Percentiles rank a stretch among this genome's conserved stretches.
Conservation (phyloP, 2,113 vertebrate genomes). For the Gasterosteus aculeatus region DNA sequence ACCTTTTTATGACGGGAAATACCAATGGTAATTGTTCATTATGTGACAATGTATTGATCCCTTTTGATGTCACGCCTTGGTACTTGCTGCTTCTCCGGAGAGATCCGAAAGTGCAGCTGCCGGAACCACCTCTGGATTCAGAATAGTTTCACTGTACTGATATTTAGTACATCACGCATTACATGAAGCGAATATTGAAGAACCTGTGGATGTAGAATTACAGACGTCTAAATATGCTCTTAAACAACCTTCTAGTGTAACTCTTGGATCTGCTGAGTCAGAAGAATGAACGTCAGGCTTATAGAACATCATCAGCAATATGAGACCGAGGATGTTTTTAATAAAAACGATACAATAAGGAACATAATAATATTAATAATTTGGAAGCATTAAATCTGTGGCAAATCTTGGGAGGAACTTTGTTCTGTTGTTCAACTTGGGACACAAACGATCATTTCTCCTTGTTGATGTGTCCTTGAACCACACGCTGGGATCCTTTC, state of each 20-base stretch:
- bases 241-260: conserved; percentile 26
- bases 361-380: conserved; percentile 51
- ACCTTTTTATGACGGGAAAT: neutral
- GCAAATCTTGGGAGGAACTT: conserved; percentile 20
- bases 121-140: neutral
- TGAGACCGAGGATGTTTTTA: conserved; percentile 56
- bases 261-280: conserved; percentile 52
- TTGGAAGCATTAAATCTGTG: conserved; percentile 24
- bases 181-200: conserved; percentile 36
- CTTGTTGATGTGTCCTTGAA: conserved; percentile 22
- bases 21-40: neutral
- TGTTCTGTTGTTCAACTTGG: conserved; percentile 1
- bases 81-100: neutral
- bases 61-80: neutral
- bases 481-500: neutral
- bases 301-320: conserved; percentile 48
- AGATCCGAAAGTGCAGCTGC: neutral
- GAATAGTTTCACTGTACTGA: neutral
- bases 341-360: conserved; percentile 46
- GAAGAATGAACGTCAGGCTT: conserved; percentile 29
- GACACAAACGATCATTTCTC: neutral
- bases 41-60: neutral
- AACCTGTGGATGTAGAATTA: conserved; percentile 28
- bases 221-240: conserved; percentile 35
- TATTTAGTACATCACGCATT: conserved; percentile 12